Base-by-base conservation (phyloP, 1,140 invertebrate species). In the Aleiodes sp. region DNA sequence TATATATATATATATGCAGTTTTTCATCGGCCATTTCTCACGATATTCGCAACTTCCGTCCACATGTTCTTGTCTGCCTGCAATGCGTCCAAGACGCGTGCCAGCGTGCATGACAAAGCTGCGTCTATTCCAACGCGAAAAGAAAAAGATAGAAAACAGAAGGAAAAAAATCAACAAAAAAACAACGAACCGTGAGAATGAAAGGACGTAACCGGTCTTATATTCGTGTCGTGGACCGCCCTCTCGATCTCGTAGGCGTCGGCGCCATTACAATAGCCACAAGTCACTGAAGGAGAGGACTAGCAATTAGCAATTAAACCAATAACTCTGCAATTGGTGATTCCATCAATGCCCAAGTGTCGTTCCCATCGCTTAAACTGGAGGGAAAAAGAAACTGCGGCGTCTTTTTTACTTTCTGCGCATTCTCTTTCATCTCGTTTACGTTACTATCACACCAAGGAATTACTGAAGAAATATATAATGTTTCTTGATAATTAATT, bases 291-390 rank as follows among this genome's bases (percentile, higher is more conserved):
- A 28, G 41, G 60, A 70, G 65, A 68, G 72, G 71, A 76, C 75
- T 80, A 78, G 79, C 80, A 82, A 82, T 82, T 82, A 83, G 75
- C 80, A 83, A 83, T 83, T 83, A 80, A 82, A 83, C 77, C 79
- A 83, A 82, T 82, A 81, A 82, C 73, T 76, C 74, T 78, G 78
- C 79, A 80, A 83, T 81, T 82, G 76, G 75, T 78, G 78, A 80
- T 83, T 83, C 77, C 77, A 76, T 83, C 80, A 78, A 82, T 79
- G 76, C 70, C n/a, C 10, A 57, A 68, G 66, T 72, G 46, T 59
- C 73, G 78, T 82, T 81, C 78, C 78, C 76, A 82, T 76, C 74
- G 72, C 75, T 16, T 59, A 68, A 68, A 67, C 71, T 62, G 70
- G 70, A 63, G 46, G 35, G 60, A 29, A 62, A 4, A 46, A 63